Conservation (phyloP, 2,888 invertebrate genomes). For the Andrena fulva region DNA sequence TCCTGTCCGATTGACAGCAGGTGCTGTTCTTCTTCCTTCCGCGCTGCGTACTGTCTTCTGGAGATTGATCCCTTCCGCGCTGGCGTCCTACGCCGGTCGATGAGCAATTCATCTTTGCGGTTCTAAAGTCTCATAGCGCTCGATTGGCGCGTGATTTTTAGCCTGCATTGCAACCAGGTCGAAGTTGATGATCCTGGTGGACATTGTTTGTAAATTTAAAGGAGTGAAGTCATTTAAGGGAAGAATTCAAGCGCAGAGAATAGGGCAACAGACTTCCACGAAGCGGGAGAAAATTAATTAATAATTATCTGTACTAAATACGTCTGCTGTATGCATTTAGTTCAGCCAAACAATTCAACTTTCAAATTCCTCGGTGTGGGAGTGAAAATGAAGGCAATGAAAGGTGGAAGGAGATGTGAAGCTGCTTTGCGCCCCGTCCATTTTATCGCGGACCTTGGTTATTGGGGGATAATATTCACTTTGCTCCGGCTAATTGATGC, state of each 20-base stretch:
- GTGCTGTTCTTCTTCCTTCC: slow-evolving; percentile 72
- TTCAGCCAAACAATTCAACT: not conserved
- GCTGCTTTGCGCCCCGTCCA: not conserved
- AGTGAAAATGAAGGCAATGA: too few relatives aligned
- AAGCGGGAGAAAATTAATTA: too few relatives aligned
- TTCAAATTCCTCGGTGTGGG: not conserved
- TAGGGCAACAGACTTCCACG: too few relatives aligned
- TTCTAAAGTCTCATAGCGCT: slow-evolving; percentile 37
- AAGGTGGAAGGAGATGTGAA: not conserved
- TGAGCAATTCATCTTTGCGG: slow-evolving; percentile 65
- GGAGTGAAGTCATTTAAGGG: not conserved
- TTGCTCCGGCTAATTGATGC: slow-evolving; percentile 1
- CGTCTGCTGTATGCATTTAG: too few relatives aligned
- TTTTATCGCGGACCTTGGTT: not conserved
- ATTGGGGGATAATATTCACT: slow-evolving; percentile 10
- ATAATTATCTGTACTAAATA: too few relatives aligned
- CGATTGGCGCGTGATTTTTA: slow-evolving; percentile 25
- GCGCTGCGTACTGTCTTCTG: slow-evolving; percentile 46
- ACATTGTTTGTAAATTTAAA: slow-evolving; percentile 18
- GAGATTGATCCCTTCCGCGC: slow-evolving; percentile 26
- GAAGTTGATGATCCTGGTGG: slow-evolving; percentile 32
- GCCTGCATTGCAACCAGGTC: not conserved
- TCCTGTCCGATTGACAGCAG: slow-evolving; percentile 73
- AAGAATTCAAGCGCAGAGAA: too few relatives aligned
- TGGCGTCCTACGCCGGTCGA: slow-evolving; percentile 51